Percentiles rank a stretch among this genome's conserved stretches.
Conservation (phyloP, 2,888 invertebrate genomes). For the Xestobium rufovillosum region DNA sequence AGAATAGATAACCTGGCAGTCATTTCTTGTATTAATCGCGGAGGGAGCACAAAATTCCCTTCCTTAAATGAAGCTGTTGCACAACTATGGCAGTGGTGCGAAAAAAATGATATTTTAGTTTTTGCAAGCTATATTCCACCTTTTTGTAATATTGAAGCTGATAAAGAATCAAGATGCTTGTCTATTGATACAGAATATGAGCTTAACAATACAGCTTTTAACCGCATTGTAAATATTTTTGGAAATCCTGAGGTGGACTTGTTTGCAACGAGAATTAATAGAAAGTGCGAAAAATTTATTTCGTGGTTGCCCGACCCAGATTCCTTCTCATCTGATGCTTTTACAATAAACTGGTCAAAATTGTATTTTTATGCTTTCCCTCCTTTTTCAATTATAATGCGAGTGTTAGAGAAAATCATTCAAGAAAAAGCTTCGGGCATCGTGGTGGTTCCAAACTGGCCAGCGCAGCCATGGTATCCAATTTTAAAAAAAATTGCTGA, state of each 20-base stretch:
- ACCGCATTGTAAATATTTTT: conserved; percentile 8
- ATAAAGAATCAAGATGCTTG: conserved; percentile 7
- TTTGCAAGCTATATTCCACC: too few relatives aligned
- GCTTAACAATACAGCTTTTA: conserved; percentile 8
- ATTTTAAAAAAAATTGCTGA: too few relatives aligned
- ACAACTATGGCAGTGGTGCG: conserved; percentile 26
- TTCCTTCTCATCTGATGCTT: conserved; percentile 11
- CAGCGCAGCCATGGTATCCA: too few relatives aligned
- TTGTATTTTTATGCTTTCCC: conserved; percentile 13
- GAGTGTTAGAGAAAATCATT: background rate
- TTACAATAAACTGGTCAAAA: conserved; percentile 16
- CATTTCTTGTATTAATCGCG: conserved; percentile 23
- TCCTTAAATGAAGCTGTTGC: conserved; percentile 21
- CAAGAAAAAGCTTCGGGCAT: conserved; percentile 23
- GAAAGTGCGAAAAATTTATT: conserved; percentile 13
- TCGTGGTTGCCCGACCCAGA: conserved; percentile 12
- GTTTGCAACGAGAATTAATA: conserved; percentile 13
- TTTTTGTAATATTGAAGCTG: conserved; percentile 16
- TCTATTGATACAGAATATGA: conserved; percentile 16
- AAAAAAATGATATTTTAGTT: conserved; percentile 22
- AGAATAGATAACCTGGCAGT: conserved; percentile 23
- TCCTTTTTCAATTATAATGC: conserved; percentile 2
- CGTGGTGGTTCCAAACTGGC: conserved; percentile 23
- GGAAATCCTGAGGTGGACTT: conserved; percentile 10
- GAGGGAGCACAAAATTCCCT: conserved; percentile 21